Percentiles rank a stretch among this genome's conserved stretches.
These are phyloP conservation scores for Escarpia spicata DNA, from an alignment of 2,888 invertebrate genomes.

Conservation along the genomic window DNA sequence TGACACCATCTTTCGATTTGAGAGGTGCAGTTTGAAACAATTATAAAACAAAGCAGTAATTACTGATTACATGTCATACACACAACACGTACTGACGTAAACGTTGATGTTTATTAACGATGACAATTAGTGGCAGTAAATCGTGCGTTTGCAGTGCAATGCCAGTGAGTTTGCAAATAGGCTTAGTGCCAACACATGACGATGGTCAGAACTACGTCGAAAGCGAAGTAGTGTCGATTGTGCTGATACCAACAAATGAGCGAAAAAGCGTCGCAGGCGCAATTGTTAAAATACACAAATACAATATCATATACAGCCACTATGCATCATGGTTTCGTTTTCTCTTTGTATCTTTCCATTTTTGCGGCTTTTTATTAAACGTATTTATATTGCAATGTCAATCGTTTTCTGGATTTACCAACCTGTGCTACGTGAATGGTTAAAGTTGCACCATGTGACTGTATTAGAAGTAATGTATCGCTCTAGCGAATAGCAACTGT, in stretches of 20 bases:
- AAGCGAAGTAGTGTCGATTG: neutral
- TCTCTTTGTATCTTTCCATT: neutral
- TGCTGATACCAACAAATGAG: neutral
- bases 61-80: neutral
- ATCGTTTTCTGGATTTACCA: neutral
- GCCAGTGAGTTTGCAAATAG: neutral
- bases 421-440: neutral
- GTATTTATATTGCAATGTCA: neutral
- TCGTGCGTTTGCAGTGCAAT: neutral
- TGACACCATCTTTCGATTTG: too few species aligned
- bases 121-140: neutral
- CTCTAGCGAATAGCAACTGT: neutral
- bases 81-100: neutral
- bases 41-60: neutral
- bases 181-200: neutral
- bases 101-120: neutral
- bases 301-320: neutral
- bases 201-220: neutral
- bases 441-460: too few species aligned
- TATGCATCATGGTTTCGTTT: neutral
- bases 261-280: neutral
- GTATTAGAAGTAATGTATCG: neutral
- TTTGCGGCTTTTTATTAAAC: conserved; percentile 16
- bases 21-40: too few species aligned
- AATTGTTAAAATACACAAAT: neutral